These are phyloP conservation scores for Sphaeramia orbicularis DNA, from an alignment of 2,797 vertebrate genomes.

Conservation along the genomic window DNA sequence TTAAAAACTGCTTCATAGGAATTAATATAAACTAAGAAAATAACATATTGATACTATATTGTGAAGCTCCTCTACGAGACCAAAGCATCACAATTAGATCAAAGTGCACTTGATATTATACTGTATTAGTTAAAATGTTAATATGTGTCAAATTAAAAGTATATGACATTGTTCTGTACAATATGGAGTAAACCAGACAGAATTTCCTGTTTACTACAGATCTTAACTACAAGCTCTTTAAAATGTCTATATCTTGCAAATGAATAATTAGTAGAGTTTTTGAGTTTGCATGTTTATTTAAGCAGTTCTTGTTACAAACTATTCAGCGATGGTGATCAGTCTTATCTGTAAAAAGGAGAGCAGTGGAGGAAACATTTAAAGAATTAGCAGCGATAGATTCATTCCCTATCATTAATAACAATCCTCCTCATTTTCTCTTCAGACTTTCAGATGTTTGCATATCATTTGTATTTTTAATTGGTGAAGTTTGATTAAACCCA, in stretches of 20 bases:
- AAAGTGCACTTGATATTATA: too few relatives aligned
- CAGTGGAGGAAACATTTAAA: conserved; percentile 67
- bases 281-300: conserved; percentile 57
- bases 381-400: conserved; percentile 75
- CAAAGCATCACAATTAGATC: too few relatives aligned
- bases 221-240: background rate
- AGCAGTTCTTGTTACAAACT: conserved; percentile 32
- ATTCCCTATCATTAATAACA: conserved; percentile 83
- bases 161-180: too few relatives aligned
- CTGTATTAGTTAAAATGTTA: too few relatives aligned
- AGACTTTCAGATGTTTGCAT: conserved; percentile 87
- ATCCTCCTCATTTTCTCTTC: conserved; percentile 81
- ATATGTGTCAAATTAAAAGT: too few relatives aligned
- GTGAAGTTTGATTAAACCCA: conserved; percentile 88
- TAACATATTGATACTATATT: too few relatives aligned
- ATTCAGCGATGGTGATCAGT: conserved; percentile 59
- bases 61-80: too few relatives aligned
- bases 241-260: conserved; percentile 23
- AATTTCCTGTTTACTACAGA: background rate
- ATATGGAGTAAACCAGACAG: too few relatives aligned
- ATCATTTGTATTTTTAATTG: conserved; percentile 89
- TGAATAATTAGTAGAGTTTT: conserved; percentile 11
- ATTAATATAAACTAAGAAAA: too few relatives aligned
- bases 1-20: too few relatives aligned
- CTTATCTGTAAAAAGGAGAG: conserved; percentile 71